Evolutionary conservation across 2,113 vertebrate species (phyloP).

Genomic region (Tragelaphus imberbis): DNA sequence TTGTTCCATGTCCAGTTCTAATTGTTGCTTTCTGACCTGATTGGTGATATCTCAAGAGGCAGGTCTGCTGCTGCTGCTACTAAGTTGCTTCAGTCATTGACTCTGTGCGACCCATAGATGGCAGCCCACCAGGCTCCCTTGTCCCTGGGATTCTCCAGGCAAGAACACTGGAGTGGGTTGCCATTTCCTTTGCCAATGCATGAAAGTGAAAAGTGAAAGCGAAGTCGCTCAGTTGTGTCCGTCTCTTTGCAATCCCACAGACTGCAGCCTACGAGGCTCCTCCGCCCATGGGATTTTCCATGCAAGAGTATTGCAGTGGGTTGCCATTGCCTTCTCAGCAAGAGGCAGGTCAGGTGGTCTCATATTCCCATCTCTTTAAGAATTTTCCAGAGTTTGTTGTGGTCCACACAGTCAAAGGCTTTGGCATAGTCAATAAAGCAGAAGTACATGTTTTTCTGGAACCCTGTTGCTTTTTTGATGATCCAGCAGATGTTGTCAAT

Average conservation of each 20-base stretch:
- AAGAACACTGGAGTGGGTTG: too few species aligned
- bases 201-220: too few species aligned
- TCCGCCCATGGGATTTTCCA: too few species aligned
- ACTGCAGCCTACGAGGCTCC: too few species aligned
- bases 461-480: background rate
- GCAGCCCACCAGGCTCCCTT: too few species aligned
- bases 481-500: background rate
- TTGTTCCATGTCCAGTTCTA: background rate
- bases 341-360: background rate
- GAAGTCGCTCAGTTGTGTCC: accelerated
- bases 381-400: background rate
- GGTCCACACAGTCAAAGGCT: background rate
- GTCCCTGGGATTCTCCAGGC: too few species aligned
- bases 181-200: too few species aligned
- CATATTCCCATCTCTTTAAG: background rate
- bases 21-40: background rate
- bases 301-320: too few species aligned
- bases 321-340: background rate
- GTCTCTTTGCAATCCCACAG: too few species aligned
- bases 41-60: background rate
- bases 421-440: background rate
- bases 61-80: background rate
- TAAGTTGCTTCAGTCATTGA: too few species aligned
- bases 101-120: too few species aligned
- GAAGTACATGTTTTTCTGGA: background rate